Percentiles rank a stretch among this genome's conserved stretches.
Evolutionary conservation across 2,797 vertebrate genomes (phyloP).

Genomic region (Galago senegalensis): DNA sequence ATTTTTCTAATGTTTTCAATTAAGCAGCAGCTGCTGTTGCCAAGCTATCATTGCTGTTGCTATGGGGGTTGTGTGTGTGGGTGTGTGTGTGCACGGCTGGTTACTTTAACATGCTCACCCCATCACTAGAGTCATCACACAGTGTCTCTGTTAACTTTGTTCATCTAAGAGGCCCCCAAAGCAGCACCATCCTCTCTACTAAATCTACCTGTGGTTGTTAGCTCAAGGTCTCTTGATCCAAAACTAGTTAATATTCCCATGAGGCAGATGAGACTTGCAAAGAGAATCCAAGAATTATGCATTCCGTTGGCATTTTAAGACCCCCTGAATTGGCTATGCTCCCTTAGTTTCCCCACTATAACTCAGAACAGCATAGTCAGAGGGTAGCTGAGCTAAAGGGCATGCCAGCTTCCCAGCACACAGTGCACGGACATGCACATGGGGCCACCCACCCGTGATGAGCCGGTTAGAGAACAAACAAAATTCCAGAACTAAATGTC

Average conservation of each 20-base stretch:
- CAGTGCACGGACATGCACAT: accelerated
- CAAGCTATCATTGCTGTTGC: constrained; percentile 91
- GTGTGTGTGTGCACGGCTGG: constrained; percentile 78
- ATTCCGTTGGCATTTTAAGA: background rate
- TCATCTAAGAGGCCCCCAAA: background rate
- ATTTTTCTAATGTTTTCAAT: constrained; percentile 89
- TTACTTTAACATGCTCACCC: constrained; percentile 71
- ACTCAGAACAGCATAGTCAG: accelerated
- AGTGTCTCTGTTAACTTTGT: constrained; percentile 11
- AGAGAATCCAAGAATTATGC: background rate
- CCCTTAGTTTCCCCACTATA: background rate
- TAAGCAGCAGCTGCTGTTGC: constrained; percentile 90
- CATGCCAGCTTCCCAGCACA: background rate
- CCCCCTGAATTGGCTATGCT: background rate
- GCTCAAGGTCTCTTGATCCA: background rate
- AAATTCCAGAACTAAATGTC: background rate
- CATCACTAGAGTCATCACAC: constrained; percentile 34
- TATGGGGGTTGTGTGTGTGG: constrained; percentile 83
- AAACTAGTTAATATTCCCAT: background rate
- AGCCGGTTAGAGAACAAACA: background rate
- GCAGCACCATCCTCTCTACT: background rate
- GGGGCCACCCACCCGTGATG: accelerated
- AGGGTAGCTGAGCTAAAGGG: background rate
- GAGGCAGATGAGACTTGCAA: background rate
- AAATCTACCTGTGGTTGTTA: background rate